phyloP scores from a whole-genome alignment of 2,797 vertebrate species.

The Pseudocheirus occidentalis region DNA sequence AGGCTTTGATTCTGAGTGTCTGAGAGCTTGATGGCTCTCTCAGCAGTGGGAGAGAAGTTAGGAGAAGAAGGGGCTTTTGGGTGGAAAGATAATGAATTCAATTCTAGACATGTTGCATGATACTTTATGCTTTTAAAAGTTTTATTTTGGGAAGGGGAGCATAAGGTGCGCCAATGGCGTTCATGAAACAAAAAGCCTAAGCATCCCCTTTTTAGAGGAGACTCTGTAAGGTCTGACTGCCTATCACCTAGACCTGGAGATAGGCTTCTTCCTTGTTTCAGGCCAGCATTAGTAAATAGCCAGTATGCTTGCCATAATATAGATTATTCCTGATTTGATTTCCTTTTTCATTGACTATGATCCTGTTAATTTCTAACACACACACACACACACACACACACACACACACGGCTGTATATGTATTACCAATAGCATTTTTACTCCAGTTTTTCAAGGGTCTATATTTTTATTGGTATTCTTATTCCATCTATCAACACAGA shows the following conservation, averaged over 20 bases:
- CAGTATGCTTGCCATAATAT: not conserved
- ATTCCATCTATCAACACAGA: not conserved
- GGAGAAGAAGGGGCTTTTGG: not conserved
- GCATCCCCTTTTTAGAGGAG: not conserved
- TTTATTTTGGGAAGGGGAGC: too few relatives aligned
- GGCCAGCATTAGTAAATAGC: not conserved
- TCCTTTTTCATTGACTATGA: not conserved
- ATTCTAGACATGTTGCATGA: not conserved
- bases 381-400: too few relatives aligned
- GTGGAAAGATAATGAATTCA: not conserved
- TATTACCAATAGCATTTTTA: not conserved
- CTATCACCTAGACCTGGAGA: not conserved
- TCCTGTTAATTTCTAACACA: not conserved
- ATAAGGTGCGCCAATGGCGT: too few relatives aligned
- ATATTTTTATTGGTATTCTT: not conserved
- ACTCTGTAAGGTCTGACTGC: not conserved
- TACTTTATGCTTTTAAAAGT: not conserved
- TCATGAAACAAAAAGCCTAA: not conserved
- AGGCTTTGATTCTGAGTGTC: not conserved
- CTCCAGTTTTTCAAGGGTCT: not conserved
- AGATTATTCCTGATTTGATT: not conserved
- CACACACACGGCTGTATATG: not conserved
- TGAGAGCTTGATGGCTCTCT: not conserved
- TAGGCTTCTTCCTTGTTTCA: not conserved
- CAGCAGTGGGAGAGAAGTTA: not conserved